Percentiles rank a stretch among this genome's conserved stretches.
phyloP scores from a whole-genome alignment of 2,888 invertebrate genomes.

The Schizaphis graminum region DNA sequence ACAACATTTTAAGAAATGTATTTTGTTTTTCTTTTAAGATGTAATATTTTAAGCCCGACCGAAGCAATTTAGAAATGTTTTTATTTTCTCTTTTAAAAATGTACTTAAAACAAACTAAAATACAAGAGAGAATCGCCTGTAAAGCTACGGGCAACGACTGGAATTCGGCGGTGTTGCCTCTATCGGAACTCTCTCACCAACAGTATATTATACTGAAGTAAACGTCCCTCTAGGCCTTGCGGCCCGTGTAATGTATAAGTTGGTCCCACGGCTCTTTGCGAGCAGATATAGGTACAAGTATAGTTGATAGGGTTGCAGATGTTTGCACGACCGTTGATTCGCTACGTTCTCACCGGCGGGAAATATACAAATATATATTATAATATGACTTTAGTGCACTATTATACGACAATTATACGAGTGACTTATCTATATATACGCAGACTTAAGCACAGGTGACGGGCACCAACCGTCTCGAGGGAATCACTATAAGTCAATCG shows the following conservation, averaged over 20 bases:
- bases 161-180: neutral
- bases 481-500: neutral
- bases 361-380: neutral
- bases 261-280: neutral
- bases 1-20: neutral
- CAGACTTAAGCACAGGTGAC: neutral
- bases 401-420: neutral
- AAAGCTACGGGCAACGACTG: neutral
- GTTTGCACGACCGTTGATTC: neutral
- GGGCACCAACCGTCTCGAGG: neutral
- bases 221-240: neutral
- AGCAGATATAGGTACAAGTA: neutral
- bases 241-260: neutral
- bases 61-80: neutral
- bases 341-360: neutral
- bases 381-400: neutral
- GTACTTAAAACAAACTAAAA: neutral
- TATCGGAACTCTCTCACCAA: neutral
- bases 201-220: neutral
- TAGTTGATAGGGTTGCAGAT: neutral
- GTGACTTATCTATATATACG: neutral
- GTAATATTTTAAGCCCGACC: neutral
- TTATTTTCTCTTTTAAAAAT: neutral
- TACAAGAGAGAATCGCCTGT: neutral
- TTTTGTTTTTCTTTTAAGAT: neutral